Base-by-base conservation (phyloP, 2,797 vertebrate species). In the Zenarchopterus dispar region DNA sequence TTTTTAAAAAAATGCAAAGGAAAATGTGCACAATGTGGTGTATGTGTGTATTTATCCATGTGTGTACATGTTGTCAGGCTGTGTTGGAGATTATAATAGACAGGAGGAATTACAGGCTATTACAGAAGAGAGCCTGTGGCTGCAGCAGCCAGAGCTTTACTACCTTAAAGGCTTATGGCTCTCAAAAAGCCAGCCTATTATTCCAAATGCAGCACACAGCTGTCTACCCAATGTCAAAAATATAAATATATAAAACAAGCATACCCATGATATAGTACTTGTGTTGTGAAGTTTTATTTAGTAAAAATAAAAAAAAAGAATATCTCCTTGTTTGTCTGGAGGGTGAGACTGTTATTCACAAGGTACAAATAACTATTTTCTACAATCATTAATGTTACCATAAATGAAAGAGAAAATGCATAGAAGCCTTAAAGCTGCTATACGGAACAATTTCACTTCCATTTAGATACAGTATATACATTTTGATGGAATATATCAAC, bases 91-190 rank as follows among this genome's bases (percentile, higher is more conserved):
- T 88, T 82, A 84, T 75, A 75, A 78, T 78, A 83, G 88, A 85
- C 87, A 91, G 82, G 84, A 86, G 73, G 84, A 87, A 91, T 91
- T 90, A 88, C 85, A 82, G 82, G 80, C 81, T 81, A 89, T 89
- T 89, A 90, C 80, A 79, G 82, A 72, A 46, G 62, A 85, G 81
- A 85, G 86, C 76, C 76, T 67, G 69, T 86, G 84, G 78, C 86
- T 80, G 70, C 77, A 74, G 80, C 74, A 83, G 71, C 77, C 75
- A 81, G 70, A 78, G 76, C 79, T 46, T 66, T 31, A 50, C 62
- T 77, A 79, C 78, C 88, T 88, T 81, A 77, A 86, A 89, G 83
- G 82, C 79, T 84, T 70, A 80, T 21, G 48, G 57, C 67, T 84
- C 71, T 83, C 63, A 63, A 78, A 84, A 74, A 85, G 67, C 53